Conservation (phyloP, 1,140 invertebrate genomes). For the Caenorhabditis brenneri region DNA sequence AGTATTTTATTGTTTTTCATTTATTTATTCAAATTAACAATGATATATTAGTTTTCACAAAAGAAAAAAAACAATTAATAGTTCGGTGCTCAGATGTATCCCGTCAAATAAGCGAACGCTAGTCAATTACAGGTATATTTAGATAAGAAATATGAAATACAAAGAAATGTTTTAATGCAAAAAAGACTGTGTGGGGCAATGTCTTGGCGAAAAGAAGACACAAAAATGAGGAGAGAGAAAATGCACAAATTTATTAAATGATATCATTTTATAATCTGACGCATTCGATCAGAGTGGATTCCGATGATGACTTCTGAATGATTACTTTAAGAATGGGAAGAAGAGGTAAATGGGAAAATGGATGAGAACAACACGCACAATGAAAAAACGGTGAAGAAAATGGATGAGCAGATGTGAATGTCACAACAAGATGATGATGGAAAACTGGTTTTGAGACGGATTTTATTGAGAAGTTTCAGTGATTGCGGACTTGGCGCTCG, state of each 20-base stretch:
- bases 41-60: background rate
- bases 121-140: background rate
- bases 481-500: too few species aligned
- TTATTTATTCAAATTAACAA: background rate
- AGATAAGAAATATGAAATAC: background rate
- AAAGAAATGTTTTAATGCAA: background rate
- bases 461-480: too few species aligned
- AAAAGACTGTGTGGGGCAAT: background rate
- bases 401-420: constrained; percentile 33
- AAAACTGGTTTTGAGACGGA: too few species aligned
- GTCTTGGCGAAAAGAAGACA: constrained; percentile 8
- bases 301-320: constrained; percentile 30
- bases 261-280: background rate
- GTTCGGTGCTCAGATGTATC: background rate
- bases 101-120: constrained; percentile 28
- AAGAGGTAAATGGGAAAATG: background rate
- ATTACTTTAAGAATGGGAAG: background rate
- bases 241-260: background rate
- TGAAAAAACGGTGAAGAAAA: background rate
- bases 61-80: background rate
- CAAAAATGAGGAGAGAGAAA: background rate
- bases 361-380: background rate
- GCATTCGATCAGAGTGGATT: constrained; percentile 33
- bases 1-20: too few species aligned
- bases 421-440: background rate